These are phyloP conservation scores for Zoroaster sp. DNA, from an alignment of 53 echinoderm and acorn worm genomes.

Conservation along the genomic window DNA sequence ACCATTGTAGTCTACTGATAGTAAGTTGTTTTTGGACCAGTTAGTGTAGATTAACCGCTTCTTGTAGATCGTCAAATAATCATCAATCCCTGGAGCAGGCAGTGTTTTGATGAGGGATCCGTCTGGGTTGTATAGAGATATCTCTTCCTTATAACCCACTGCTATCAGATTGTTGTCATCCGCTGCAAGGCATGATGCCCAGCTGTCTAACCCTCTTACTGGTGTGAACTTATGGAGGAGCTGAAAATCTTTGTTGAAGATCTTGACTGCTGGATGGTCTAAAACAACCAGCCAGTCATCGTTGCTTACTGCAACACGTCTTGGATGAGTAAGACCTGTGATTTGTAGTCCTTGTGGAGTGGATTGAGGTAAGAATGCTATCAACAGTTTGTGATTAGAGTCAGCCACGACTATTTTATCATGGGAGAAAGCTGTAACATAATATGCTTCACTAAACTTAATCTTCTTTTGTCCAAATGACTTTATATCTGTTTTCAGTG, in stretches of 20 bases:
- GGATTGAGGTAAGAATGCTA: background rate
- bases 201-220: background rate
- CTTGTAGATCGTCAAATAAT: background rate
- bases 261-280: background rate
- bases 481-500: background rate
- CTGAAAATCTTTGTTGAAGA: background rate
- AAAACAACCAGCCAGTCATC: background rate
- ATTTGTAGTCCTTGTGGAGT: background rate
- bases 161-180: background rate
- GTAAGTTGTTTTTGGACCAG: background rate
- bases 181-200: background rate
- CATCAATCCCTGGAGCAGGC: background rate
- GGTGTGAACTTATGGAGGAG: background rate
- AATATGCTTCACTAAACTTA: background rate
- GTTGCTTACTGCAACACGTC: background rate
- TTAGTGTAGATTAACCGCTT: background rate
- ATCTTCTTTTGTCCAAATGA: background rate
- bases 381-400: background rate
- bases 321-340: background rate
- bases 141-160: background rate
- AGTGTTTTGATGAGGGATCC: slow-evolving; percentile 1
- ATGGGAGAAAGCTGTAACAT: background rate
- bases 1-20: background rate
- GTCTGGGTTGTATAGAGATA: background rate
- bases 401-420: background rate